These are phyloP conservation scores for Andricus curvator DNA, from an alignment of 2,888 invertebrate species.

Conservation along the genomic window DNA sequence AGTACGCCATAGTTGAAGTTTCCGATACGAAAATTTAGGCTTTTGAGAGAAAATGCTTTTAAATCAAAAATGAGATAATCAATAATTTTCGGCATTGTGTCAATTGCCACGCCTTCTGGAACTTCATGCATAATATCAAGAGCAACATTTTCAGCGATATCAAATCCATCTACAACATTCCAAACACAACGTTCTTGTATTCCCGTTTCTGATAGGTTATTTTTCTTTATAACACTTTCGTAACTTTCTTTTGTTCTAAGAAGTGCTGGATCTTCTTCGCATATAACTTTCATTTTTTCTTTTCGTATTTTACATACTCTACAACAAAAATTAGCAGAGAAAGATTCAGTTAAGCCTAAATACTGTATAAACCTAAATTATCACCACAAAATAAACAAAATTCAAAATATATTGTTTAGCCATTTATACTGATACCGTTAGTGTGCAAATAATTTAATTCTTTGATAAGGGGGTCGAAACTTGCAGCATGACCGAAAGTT, in stretches of 20 bases:
- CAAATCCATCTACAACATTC: neutral
- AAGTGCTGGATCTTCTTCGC: no score
- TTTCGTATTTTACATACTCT: no score
- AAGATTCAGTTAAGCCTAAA: no score
- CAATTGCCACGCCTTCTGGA: neutral
- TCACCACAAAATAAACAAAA: no score
- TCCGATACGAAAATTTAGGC: neutral
- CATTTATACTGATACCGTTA: no score
- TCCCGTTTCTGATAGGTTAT: neutral
- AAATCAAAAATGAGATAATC: neutral
- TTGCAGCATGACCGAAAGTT: neutral
- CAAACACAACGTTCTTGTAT: conserved; percentile 18
- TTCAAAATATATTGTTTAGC: no score
- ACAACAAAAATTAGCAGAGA: no score
- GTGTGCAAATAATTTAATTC: conserved; percentile 2
- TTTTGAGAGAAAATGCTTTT: neutral
- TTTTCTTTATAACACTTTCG: no score
- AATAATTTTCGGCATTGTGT: neutral
- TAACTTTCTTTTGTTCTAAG: no score
- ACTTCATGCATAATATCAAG: conserved; percentile 22
- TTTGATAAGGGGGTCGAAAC: neutral
- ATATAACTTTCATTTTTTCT: neutral
- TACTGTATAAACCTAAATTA: no score
- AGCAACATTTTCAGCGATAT: conserved; percentile 7
- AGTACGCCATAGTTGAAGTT: neutral